Evolutionary conservation across 2,888 invertebrate species (phyloP).

Genomic region (Cistogaster globosa): DNA sequence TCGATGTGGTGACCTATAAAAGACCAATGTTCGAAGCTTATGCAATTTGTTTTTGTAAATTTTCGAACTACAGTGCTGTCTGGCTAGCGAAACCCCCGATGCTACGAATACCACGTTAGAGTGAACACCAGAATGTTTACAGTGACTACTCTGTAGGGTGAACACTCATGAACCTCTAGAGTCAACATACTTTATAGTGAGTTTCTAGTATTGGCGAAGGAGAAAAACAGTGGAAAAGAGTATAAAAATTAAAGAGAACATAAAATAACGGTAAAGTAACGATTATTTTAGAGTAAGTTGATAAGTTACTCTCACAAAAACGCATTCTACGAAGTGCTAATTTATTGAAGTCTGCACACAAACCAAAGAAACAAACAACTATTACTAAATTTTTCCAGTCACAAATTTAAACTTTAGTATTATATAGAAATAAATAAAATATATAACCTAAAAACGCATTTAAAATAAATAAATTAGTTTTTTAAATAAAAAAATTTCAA

Average conservation of each 20-base stretch:
- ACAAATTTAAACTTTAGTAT: conserved; percentile 15
- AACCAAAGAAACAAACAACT: neutral
- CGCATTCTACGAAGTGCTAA: neutral
- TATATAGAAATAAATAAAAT: conserved; percentile 2
- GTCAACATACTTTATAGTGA: neutral
- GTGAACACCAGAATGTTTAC: too few relatives aligned
- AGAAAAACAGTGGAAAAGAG: neutral
- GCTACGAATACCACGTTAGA: too few relatives aligned
- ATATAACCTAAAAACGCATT: neutral
- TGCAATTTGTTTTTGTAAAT: too few relatives aligned
- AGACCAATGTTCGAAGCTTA: too few relatives aligned
- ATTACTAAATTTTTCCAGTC: neutral
- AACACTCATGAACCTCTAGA: too few relatives aligned
- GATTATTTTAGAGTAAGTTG: neutral
- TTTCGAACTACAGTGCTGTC: too few relatives aligned
- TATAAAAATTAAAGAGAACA: neutral
- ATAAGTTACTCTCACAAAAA: too few relatives aligned
- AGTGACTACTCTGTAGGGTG: too few relatives aligned
- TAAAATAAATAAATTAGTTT: neutral
- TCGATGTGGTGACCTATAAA: too few relatives aligned
- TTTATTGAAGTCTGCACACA: conserved; percentile 1
- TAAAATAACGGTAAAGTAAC: neutral
- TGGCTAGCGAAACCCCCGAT: too few relatives aligned
- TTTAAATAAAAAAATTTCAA: neutral
- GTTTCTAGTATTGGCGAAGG: neutral